These are phyloP conservation scores for Drosophila leonis DNA, from an alignment of 2,888 invertebrate species.

Conservation along the genomic window DNA sequence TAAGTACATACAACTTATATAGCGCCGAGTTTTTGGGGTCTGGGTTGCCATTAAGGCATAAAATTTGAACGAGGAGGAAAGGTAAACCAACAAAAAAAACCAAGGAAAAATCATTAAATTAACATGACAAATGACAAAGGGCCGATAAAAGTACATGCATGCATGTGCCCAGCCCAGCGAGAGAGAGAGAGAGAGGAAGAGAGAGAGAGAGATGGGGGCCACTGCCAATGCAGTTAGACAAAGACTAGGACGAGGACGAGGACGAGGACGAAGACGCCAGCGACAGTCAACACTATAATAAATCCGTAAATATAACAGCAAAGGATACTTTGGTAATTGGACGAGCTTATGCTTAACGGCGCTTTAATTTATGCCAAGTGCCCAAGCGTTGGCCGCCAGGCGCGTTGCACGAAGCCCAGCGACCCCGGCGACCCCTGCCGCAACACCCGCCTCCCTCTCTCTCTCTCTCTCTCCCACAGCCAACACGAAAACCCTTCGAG, in stretches of 20 bases:
- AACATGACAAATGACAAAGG: constrained; percentile 78
- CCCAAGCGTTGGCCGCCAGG: constrained; percentile 40
- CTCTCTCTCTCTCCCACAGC: not conserved
- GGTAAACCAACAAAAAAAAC: constrained; percentile 8
- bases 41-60: constrained; percentile 57
- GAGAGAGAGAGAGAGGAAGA: constrained; percentile 4
- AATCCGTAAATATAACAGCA: constrained; percentile 75
- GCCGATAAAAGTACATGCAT: constrained; percentile 72
- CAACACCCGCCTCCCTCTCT: fast-evolving
- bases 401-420: constrained; percentile 15
- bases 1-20: constrained; percentile 48
- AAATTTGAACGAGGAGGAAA: constrained; percentile 45
- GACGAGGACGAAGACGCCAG: constrained; percentile 18
- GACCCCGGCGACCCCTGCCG: constrained; percentile 6
- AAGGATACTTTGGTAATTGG: constrained; percentile 79
- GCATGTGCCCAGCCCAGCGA: constrained; percentile 32
- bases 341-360: constrained; percentile 79
- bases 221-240: constrained; percentile 40
- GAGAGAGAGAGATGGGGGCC: constrained; percentile 18
- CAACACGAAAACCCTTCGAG: constrained; percentile 15
- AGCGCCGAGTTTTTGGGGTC: constrained; percentile 5
- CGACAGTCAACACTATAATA: constrained; percentile 78
- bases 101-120: constrained; percentile 73
- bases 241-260: constrained; percentile 1
- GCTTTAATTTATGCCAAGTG: constrained; percentile 77